A percentile compares a stretch with the other conserved stretches of the same genome.
Conservation (phyloP, 2,113 vertebrate genomes). For the Conger conger region DNA sequence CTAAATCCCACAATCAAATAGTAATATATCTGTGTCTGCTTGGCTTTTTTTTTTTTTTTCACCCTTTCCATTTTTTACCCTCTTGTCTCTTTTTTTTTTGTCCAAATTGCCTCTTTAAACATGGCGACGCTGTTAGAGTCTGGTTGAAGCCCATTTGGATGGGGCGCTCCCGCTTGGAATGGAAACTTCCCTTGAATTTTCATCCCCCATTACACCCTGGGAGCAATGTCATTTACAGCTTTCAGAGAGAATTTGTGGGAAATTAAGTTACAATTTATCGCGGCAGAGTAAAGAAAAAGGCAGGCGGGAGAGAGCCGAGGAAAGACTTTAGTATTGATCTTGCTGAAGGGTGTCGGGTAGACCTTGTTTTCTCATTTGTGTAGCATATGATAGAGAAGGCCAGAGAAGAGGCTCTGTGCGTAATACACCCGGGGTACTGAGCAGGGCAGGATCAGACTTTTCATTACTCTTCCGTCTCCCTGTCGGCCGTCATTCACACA, state of each 20-base stretch:
- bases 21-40: conserved; percentile 17
- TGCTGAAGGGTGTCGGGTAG: conserved; percentile 64
- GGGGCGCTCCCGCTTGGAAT: background rate
- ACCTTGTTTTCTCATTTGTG: conserved; percentile 66
- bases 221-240: conserved; percentile 75
- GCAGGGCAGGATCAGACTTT: background rate
- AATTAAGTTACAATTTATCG: conserved; percentile 84
- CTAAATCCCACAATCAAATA: background rate
- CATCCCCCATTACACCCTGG: conserved; percentile 52
- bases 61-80: background rate
- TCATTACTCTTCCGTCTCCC: conserved; percentile 1
- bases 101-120: background rate
- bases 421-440: background rate
- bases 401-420: conserved; percentile 42
- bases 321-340: conserved; percentile 84
- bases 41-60: background rate
- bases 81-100: background rate
- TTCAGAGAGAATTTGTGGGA: conserved; percentile 73
- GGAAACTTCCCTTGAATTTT: background rate
- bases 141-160: conserved; percentile 36
- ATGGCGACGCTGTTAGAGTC: conserved; percentile 31
- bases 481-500: background rate
- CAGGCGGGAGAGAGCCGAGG: conserved; percentile 63
- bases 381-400: conserved; percentile 52
- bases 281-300: conserved; percentile 73